phyloP scores from a whole-genome alignment of 1,140 invertebrate genomes.

The Bombus impatiens region DNA sequence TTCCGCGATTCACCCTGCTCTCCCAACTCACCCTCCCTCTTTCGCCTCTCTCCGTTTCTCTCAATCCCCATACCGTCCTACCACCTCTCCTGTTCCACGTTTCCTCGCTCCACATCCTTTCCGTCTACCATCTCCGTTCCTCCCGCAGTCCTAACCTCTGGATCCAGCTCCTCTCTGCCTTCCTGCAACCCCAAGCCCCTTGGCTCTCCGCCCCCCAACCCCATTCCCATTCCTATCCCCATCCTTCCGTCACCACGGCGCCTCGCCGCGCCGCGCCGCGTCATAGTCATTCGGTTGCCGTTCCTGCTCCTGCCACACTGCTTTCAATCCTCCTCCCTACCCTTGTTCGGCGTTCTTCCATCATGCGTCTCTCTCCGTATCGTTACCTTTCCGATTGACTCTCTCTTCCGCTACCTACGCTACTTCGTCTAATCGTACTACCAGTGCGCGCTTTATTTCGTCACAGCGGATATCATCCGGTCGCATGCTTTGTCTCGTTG shows the following conservation, averaged over 20 bases:
- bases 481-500: conserved; percentile 22
- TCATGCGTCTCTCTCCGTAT: background rate
- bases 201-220: background rate
- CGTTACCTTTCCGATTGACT: background rate
- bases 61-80: conserved; percentile 2
- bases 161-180: conserved; percentile 6
- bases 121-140: background rate
- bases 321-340: background rate
- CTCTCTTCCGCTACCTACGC: conserved; percentile 9
- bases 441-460: conserved; percentile 59
- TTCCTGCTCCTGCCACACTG: conserved; percentile 26
- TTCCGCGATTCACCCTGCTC: conserved; percentile 59
- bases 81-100: background rate
- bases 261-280: background rate
- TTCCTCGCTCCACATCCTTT: conserved; percentile 8
- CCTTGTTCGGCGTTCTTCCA: conserved; percentile 23
- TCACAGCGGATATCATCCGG: conserved; percentile 43
- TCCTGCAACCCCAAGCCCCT: conserved; percentile 8
- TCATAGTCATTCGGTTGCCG: conserved; percentile 18
- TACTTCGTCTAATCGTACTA: conserved; percentile 56
- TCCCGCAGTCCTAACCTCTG: conserved; percentile 2
- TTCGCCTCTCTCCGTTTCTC: conserved; percentile 16
- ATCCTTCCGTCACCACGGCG: conserved; percentile 4
- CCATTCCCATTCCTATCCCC: background rate
- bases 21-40: conserved; percentile 24